Evolutionary conservation across 92 coral and sea anemone genomes (phyloP).

Genomic region (Palythoa grandiflora): DNA sequence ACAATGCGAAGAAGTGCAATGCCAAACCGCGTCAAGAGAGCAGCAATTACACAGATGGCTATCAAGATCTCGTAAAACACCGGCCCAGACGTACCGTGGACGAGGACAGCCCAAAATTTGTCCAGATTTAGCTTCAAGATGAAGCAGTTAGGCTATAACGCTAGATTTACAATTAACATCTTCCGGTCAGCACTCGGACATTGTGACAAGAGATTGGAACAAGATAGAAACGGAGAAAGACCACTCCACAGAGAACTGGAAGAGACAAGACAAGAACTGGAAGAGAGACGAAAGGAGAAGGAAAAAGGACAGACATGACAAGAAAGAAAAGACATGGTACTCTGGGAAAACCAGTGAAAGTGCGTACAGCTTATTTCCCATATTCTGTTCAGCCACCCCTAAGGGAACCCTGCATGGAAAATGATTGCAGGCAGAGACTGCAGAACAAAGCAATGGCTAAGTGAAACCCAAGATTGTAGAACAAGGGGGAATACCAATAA

Average conservation of each 20-base stretch:
- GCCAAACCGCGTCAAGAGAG: not conserved
- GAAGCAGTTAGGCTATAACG: not conserved
- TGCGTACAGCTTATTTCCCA: not conserved
- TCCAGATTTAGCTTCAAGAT: not conserved
- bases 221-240: not conserved
- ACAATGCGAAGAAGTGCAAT: not conserved
- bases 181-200: not conserved
- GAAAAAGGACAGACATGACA: not conserved
- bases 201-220: not conserved
- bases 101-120: not conserved
- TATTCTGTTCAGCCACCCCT: slow-evolving; percentile 9
- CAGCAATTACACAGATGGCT: not conserved
- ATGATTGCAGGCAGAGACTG: slow-evolving; percentile 1
- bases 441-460: slow-evolving; percentile 8
- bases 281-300: slow-evolving; percentile 3
- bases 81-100: not conserved
- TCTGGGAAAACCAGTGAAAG: not conserved
- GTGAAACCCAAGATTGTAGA: slow-evolving; percentile 6
- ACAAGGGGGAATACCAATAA: slow-evolving; percentile 9
- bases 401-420: slow-evolving; percentile 7
- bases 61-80: not conserved
- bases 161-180: not conserved
- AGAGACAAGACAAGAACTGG: not conserved
- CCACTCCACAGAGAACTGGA: slow-evolving; percentile 1
- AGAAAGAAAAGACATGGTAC: not conserved